Percentiles rank a stretch among this genome's conserved stretches.
phyloP scores from a whole-genome alignment of 2,797 vertebrate genomes.

The Falco rusticolus region DNA sequence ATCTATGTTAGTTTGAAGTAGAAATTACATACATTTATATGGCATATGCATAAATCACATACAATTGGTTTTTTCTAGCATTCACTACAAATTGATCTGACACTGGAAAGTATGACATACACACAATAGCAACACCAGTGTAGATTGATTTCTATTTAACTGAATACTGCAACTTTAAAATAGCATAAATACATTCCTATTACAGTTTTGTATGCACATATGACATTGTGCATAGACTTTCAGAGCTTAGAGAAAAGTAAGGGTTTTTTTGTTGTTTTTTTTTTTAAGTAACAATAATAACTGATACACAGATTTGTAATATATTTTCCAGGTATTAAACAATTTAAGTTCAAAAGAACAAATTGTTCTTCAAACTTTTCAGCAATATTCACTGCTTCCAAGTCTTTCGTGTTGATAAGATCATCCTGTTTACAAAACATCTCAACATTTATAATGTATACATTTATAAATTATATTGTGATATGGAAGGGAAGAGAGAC shows the following conservation, averaged over 20 bases:
- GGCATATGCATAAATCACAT: neutral
- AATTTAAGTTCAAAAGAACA: neutral
- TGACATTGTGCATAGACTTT: neutral
- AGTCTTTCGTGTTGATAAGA: neutral
- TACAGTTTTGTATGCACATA: neutral
- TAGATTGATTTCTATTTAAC: neutral
- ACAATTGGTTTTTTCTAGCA: neutral
- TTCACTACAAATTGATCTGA: neutral
- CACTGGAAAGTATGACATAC: neutral
- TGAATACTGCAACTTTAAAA: neutral
- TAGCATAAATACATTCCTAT: neutral
- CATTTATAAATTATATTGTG: neutral
- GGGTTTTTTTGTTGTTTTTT: neutral
- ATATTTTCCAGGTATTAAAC: neutral
- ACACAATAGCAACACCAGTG: neutral
- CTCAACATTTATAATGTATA: neutral
- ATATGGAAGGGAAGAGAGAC: neutral
- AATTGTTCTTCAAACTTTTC: neutral
- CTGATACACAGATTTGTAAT: neutral
- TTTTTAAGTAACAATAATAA: neutral
- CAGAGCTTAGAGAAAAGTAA: neutral
- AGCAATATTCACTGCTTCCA: neutral
- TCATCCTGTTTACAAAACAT: neutral
- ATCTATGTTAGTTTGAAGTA: neutral
- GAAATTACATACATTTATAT: neutral